Percentiles rank a stretch among this genome's conserved stretches.
phyloP scores from a whole-genome alignment of 2,113 vertebrate genomes.

The Fulmarus glacialis region DNA sequence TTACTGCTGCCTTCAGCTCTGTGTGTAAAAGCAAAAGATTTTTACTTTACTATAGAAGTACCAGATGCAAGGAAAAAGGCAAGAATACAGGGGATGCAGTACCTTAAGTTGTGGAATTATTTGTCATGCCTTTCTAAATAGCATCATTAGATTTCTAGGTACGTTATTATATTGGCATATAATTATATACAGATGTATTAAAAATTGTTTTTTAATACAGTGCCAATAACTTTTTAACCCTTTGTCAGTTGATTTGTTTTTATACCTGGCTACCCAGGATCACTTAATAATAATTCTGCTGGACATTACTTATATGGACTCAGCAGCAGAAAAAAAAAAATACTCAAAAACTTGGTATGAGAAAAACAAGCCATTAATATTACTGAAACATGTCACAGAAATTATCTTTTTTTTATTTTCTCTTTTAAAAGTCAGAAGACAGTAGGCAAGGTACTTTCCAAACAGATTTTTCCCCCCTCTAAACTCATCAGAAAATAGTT shows the following conservation, averaged over 20 bases:
- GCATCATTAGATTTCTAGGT: neutral
- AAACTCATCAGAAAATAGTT: neutral
- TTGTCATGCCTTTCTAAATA: neutral
- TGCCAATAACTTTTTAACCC: neutral
- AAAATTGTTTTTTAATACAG: neutral
- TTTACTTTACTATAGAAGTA: neutral
- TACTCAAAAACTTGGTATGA: neutral
- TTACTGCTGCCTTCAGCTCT: constrained; percentile 97
- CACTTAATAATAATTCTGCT: neutral
- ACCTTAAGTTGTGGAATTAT: neutral
- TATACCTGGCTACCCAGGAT: neutral
- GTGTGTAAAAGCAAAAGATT: neutral
- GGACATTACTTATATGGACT: neutral
- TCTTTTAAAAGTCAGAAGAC: neutral
- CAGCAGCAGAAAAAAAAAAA: neutral
- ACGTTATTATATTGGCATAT: neutral
- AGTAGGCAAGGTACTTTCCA: neutral
- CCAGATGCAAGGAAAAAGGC: neutral
- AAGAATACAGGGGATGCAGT: neutral
- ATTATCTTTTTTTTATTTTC: neutral
- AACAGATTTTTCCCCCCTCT: neutral
- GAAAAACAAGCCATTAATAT: neutral
- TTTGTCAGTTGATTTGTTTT: neutral
- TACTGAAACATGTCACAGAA: neutral
- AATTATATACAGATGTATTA: neutral